Base-by-base conservation (phyloP, 2,888 invertebrate genomes). In the Pammene aurita region DNA sequence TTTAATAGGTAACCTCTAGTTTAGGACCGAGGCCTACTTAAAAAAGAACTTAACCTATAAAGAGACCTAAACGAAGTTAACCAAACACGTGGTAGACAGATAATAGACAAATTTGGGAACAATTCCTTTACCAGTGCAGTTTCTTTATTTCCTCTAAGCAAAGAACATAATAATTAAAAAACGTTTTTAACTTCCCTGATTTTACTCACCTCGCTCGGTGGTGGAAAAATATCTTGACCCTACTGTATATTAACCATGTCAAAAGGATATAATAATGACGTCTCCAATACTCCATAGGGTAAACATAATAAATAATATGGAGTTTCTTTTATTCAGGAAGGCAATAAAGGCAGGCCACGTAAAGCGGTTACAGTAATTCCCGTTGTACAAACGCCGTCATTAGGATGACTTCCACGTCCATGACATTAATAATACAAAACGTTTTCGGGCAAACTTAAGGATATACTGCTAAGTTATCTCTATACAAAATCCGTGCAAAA, bases 361-460 rank as follows among this genome's bases (percentile, higher is more conserved):
- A 75, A 73, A 71, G 71, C 73, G 76, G 77, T 78, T 79, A 79
- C 80, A 76, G 76, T 77, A 80, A 81, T 78, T 78, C 76, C 73
- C 74, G 77, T 78, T 80, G 80, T 79, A 82, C 77, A 74, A 76
- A 75, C 77, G 72, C 74, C 79, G 76, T 79, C 83, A 88, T 89
- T 84, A 84, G 87, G 84, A 87, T 83, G 84, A 84, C 84, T 80
- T 80, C 84, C 89, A 86, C 89, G 89, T 89, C 82, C 84, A 79
- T 79, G 79, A 84, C 89, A 89, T 89, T 89, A 89, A 89, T 89
- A 89, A 87, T 84, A 84, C 85, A 85, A 87, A 88, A 85, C 81
- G 83, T 84, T 84, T 88, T 85, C 79, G 85, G 86, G 81, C 82
- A 84, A 89, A 87, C 84, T 89, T 88, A 78, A 80, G 84, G 81